Conservation (phyloP, 2,797 vertebrate species). For the Cynodonichthys magdalenae region DNA sequence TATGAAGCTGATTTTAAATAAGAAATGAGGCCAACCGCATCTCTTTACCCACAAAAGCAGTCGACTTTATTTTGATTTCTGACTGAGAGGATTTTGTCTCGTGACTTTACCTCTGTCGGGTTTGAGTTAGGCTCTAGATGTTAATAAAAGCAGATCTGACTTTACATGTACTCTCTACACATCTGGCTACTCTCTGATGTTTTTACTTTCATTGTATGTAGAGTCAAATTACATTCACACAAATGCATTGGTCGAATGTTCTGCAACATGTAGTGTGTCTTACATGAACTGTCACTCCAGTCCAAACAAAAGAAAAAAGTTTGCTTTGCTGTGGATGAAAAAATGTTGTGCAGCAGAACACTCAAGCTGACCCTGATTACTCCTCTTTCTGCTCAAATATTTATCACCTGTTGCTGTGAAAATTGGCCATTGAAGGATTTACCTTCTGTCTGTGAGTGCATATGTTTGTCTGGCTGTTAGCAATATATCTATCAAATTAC, state of each 20-base stretch:
- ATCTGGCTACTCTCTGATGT: background rate
- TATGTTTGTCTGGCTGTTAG: too few relatives aligned
- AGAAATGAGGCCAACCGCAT: conserved; percentile 73
- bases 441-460: too few relatives aligned
- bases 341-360: conserved; percentile 51
- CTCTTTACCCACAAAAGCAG: conserved; percentile 47
- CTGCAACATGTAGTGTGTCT: conserved; percentile 39
- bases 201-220: background rate
- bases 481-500: too few relatives aligned
- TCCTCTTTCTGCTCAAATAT: conserved; percentile 45
- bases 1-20: conserved; percentile 83
- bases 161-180: background rate
- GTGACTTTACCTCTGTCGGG: conserved; percentile 36
- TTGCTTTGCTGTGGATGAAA: conserved; percentile 48
- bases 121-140: conserved; percentile 8
- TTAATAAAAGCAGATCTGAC: conserved; percentile 10
- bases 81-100: conserved; percentile 25
- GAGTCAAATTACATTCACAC: conserved; percentile 10
- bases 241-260: conserved; percentile 25
- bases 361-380: conserved; percentile 35
- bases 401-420: too few relatives aligned
- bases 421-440: too few relatives aligned
- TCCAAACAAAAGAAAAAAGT: conserved; percentile 39
- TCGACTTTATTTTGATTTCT: conserved; percentile 51
- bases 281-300: conserved; percentile 28